Evolutionary conservation across 2,888 invertebrate genomes (phyloP).

Genomic region (Ornithoptera alexandrae): DNA sequence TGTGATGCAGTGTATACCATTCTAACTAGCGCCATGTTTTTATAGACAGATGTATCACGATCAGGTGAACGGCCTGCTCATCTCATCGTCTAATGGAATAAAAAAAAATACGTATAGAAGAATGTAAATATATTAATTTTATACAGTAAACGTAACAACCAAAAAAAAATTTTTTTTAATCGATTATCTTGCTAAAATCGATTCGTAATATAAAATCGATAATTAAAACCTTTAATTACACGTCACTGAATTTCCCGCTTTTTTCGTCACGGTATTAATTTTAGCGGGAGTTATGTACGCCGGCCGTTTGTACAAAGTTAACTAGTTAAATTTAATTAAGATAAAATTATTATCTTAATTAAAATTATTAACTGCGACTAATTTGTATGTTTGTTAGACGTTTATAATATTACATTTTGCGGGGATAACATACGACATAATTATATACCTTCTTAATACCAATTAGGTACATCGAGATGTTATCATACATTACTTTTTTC

Average conservation of each 20-base stretch:
- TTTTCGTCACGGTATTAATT: not conserved
- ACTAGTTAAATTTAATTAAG: not conserved
- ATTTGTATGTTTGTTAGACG: not conserved
- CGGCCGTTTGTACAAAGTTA: not conserved
- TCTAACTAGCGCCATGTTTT: too few relatives aligned
- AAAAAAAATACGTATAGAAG: too few relatives aligned
- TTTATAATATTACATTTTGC: not conserved
- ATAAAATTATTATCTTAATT: too few relatives aligned
- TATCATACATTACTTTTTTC: constrained; percentile 19
- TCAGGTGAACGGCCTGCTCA: too few relatives aligned
- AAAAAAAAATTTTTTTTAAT: too few relatives aligned
- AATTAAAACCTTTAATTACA: not conserved
- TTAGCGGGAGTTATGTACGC: not conserved
- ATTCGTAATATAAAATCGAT: not conserved
- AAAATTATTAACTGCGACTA: too few relatives aligned
- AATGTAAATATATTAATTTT: too few relatives aligned
- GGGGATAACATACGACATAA: not conserved
- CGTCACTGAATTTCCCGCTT: not conserved
- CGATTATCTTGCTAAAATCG: not conserved
- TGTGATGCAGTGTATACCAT: too few relatives aligned
- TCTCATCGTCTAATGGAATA: too few relatives aligned
- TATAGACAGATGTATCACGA: too few relatives aligned
- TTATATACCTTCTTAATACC: constrained; percentile 8
- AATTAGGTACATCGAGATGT: constrained; percentile 4
- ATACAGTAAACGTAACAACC: too few relatives aligned